Conservation (phyloP, 2,797 vertebrate genomes). For the Melopsittacus undulatus region DNA sequence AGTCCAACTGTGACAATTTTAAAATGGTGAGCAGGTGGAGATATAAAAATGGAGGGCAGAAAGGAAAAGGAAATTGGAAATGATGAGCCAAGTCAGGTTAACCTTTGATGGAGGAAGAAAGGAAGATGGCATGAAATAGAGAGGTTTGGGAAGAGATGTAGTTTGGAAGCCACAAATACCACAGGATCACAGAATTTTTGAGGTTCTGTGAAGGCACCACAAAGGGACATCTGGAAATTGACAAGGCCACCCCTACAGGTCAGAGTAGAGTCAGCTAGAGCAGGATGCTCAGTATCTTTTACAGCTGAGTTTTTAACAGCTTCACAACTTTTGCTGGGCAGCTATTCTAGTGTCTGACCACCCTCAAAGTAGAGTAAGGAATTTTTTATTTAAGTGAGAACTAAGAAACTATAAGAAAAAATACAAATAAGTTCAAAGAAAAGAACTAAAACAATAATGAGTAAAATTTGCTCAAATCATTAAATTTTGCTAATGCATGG, state of each 20-base stretch:
- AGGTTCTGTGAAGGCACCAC: neutral
- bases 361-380: neutral
- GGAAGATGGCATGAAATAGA: neutral
- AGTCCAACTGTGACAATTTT: neutral
- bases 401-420: neutral
- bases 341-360: neutral
- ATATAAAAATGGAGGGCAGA: neutral
- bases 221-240: neutral
- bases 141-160: neutral
- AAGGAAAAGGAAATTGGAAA: neutral
- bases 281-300: neutral
- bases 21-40: neutral
- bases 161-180: neutral
- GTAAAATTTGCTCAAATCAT: neutral
- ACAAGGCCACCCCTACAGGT: neutral
- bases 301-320: neutral
- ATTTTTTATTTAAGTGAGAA: neutral
- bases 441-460: neutral
- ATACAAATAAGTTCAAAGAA: neutral
- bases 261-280: neutral
- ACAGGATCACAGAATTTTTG: neutral
- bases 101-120: neutral
- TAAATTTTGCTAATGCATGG: neutral
- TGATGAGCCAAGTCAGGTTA: neutral
- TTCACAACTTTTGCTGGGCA: neutral